Evolutionary conservation across 2,888 invertebrate species (phyloP).

Genomic region (Thecocarcelia acutangulata): DNA sequence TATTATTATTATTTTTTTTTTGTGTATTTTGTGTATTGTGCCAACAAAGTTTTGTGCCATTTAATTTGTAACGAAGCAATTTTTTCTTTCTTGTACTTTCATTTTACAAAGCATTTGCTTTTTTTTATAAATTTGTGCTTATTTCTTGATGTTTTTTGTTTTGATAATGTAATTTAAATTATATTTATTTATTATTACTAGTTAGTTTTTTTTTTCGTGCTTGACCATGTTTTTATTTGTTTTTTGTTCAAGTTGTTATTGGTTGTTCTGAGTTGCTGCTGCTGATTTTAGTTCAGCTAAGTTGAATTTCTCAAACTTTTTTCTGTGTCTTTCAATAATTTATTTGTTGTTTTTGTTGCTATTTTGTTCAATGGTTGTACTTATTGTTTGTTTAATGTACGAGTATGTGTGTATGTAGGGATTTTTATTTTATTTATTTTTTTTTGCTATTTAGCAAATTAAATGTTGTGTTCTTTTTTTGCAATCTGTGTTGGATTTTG

Average conservation of each 20-base stretch:
- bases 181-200: conserved; percentile 58
- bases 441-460: conserved; percentile 79
- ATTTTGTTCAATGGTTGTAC: conserved; percentile 56
- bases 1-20: too few relatives aligned
- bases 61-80: conserved; percentile 66
- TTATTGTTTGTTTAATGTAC: conserved; percentile 42
- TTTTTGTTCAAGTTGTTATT: conserved; percentile 68
- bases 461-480: conserved; percentile 74
- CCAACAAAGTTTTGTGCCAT: conserved; percentile 72
- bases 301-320: conserved; percentile 70
- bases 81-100: conserved; percentile 52
- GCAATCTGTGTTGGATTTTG: conserved; percentile 43
- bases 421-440: too few relatives aligned
- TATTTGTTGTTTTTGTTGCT: conserved; percentile 28
- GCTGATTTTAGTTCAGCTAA: conserved; percentile 60
- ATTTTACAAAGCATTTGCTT: conserved; percentile 66
- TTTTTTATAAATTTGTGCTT: conserved; percentile 54
- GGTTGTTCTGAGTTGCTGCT: conserved; percentile 59
- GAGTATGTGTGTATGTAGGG: conserved; percentile 37
- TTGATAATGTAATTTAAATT: conserved; percentile 66
- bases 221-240: conserved; percentile 63
- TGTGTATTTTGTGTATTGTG: conserved; percentile 65
- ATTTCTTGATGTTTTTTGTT: conserved; percentile 71
- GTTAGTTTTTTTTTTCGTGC: conserved; percentile 51
- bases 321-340: conserved; percentile 56